phyloP scores from a whole-genome alignment of 2,797 vertebrate genomes.

The Arrhamphus sclerolepis region DNA sequence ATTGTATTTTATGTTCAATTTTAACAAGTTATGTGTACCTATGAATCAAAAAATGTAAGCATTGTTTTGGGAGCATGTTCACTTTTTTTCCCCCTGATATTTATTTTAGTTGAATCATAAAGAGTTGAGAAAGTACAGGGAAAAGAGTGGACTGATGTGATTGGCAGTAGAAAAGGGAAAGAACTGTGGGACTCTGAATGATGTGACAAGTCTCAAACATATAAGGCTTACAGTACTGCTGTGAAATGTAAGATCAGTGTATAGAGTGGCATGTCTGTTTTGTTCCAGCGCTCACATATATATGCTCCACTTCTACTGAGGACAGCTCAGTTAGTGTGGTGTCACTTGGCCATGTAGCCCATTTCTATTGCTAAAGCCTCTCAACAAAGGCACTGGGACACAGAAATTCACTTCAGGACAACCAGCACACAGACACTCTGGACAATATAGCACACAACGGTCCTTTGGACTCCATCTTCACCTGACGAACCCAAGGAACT shows the following conservation, averaged over 20 bases:
- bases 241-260: conserved; percentile 62
- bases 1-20: conserved; percentile 71
- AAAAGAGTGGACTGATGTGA: background rate
- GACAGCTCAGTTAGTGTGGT: conserved; percentile 22
- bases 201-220: conserved; percentile 56
- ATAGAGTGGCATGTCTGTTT: conserved; percentile 78
- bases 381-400: conserved; percentile 29
- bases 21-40: conserved; percentile 71
- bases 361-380: conserved; percentile 38
- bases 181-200: conserved; percentile 41
- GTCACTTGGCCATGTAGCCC: conserved; percentile 27
- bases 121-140: conserved; percentile 35
- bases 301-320: conserved; percentile 38
- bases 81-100: conserved; percentile 54
- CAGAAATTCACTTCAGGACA: conserved; percentile 55
- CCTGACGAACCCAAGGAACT: conserved; percentile 45
- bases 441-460: conserved; percentile 55
- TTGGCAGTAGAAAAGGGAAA: conserved; percentile 25
- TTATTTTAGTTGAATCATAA: conserved; percentile 71
- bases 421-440: conserved; percentile 55
- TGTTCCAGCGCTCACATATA: conserved; percentile 41
- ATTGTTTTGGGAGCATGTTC: conserved; percentile 54
- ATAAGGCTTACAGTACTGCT: conserved; percentile 44
- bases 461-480: conserved; percentile 41
- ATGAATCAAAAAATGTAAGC: conserved; percentile 58